These are phyloP conservation scores for Bothrops jararaca DNA, from an alignment of 2,113 vertebrate species.

Conservation along the genomic window DNA sequence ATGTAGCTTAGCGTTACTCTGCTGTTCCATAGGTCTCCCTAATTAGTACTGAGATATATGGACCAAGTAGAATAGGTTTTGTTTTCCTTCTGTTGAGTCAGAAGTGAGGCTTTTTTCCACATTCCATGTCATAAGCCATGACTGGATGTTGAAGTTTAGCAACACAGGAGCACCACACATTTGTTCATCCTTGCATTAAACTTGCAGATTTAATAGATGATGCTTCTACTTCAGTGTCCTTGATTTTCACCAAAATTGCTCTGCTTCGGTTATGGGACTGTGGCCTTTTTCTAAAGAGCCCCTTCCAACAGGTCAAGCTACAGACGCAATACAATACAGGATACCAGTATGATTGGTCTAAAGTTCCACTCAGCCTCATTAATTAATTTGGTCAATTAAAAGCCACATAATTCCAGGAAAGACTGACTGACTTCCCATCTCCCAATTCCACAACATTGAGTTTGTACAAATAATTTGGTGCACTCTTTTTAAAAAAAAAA, in stretches of 20 bases:
- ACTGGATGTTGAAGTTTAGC: neutral
- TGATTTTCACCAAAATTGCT: neutral
- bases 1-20: fast-evolving
- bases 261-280: neutral
- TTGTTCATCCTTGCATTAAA: neutral
- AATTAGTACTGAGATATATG: neutral
- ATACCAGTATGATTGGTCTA: neutral
- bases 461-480: neutral
- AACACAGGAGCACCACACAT: neutral
- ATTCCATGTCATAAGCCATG: neutral
- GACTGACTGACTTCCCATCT: no score
- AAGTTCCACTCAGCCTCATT: neutral
- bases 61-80: neutral
- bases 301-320: neutral
- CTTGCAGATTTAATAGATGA: neutral
- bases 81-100: neutral
- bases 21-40: neutral
- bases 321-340: neutral
- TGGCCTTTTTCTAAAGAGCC: neutral
- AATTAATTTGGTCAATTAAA: neutral
- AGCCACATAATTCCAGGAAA: neutral
- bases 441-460: neutral
- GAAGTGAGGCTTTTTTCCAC: neutral
- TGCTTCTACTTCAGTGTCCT: neutral
- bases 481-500: no score